These are phyloP conservation scores for Dascillus cervinus DNA, from an alignment of 2,888 invertebrate species.

Conservation along the genomic window DNA sequence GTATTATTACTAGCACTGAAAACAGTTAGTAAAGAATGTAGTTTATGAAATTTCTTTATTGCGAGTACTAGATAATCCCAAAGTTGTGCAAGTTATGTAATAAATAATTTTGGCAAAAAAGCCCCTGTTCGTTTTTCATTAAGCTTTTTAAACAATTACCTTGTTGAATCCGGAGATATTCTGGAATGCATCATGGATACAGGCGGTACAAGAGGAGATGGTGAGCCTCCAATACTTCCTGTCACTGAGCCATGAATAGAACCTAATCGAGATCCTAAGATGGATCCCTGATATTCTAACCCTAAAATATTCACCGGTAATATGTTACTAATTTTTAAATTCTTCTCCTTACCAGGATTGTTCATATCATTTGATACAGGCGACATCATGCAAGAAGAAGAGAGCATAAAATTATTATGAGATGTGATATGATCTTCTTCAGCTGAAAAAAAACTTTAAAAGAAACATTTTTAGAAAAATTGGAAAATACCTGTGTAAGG, in stretches of 20 bases:
- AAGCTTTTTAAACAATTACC: too few species aligned
- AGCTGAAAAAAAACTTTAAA: slow-evolving; percentile 42
- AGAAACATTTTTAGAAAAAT: neutral
- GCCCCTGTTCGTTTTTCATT: too few species aligned
- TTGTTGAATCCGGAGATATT: slow-evolving; percentile 33
- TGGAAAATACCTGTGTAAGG: slow-evolving; percentile 62
- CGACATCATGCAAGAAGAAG: slow-evolving; percentile 35
- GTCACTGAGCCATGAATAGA: slow-evolving; percentile 38
- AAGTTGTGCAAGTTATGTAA: too few species aligned
- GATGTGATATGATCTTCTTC: slow-evolving; percentile 62
- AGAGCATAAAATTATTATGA: slow-evolving; percentile 25
- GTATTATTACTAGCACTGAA: too few species aligned
- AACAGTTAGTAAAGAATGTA: too few species aligned
- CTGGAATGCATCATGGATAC: slow-evolving; percentile 37
- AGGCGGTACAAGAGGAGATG: slow-evolving; percentile 37
- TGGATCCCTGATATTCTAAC: slow-evolving; percentile 31
- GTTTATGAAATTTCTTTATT: too few species aligned
- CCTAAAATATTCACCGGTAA: too few species aligned
- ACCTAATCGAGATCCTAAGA: slow-evolving; percentile 30
- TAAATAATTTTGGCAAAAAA: too few species aligned
- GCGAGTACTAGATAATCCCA: too few species aligned
- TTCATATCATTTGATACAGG: slow-evolving; percentile 47
- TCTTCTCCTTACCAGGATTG: slow-evolving; percentile 39
- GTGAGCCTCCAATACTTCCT: slow-evolving; percentile 38
- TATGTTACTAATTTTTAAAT: neutral